Percentiles rank a stretch among this genome's conserved stretches.
phyloP scores from a whole-genome alignment of 1,140 invertebrate genomes.

The Lycorma delicatula region DNA sequence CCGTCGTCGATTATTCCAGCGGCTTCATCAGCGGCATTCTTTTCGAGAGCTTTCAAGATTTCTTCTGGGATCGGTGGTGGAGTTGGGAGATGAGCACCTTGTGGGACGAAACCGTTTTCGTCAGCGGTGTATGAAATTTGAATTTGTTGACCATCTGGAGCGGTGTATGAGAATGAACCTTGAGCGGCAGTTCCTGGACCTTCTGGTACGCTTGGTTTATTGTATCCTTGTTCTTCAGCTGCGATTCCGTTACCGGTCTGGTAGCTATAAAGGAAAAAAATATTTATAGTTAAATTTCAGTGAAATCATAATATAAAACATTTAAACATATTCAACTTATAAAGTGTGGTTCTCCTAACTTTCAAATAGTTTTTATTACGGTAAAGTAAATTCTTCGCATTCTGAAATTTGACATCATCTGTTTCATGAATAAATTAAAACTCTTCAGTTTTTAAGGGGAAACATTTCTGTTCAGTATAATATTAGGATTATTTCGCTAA shows the following conservation, averaged over 20 bases:
- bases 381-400: background rate
- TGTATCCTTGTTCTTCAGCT: conserved; percentile 47
- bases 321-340: background rate
- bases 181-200: conserved; percentile 42
- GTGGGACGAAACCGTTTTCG: conserved; percentile 20
- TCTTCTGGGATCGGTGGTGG: conserved; percentile 26
- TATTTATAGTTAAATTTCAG: background rate
- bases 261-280: conserved; percentile 46
- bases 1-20: conserved; percentile 25
- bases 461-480: no score
- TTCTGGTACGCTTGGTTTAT: conserved; percentile 40
- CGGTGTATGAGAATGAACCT: conserved; percentile 54
- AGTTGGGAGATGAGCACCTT: conserved; percentile 19
- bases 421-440: no score
- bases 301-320: background rate
- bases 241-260: conserved; percentile 66
- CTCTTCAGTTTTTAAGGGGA: no score
- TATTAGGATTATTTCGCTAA: no score
- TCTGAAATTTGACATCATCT: no score
- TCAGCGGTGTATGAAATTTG: conserved; percentile 18
- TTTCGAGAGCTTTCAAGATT: conserved; percentile 18
- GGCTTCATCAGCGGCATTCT: conserved; percentile 25
- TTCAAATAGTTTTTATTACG: background rate
- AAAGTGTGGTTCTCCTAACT: background rate
- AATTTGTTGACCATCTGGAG: conserved; percentile 35